A percentile compares a stretch with the other conserved stretches of the same genome.
Evolutionary conservation across 1,140 invertebrate genomes (phyloP).

Genomic region (Nymphalis io): DNA sequence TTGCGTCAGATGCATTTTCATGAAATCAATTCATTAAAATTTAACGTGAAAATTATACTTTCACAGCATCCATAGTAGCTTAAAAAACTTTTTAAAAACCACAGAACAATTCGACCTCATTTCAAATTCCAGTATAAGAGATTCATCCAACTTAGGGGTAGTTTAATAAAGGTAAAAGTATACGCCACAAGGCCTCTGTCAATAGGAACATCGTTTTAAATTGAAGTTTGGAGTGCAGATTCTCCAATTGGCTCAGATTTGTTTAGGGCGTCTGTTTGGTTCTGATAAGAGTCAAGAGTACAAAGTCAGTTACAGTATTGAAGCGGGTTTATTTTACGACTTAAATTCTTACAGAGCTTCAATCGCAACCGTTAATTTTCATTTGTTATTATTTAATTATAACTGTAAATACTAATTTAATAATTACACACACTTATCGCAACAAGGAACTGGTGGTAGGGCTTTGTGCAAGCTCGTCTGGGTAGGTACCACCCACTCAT

Average conservation of each 20-base stretch:
- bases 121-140: not conserved
- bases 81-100: too few relatives aligned
- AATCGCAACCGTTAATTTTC: constrained; percentile 1
- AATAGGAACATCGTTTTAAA: not conserved
- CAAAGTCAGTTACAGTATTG: constrained; percentile 23
- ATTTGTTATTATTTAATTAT: not conserved
- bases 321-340: constrained; percentile 24
- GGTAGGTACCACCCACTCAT: too few relatives aligned
- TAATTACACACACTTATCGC: too few relatives aligned
- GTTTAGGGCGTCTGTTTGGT: constrained; percentile 28
- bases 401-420: not conserved
- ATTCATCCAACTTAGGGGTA: not conserved
- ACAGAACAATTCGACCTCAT: too few relatives aligned
- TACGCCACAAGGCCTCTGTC: not conserved
- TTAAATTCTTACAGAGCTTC: constrained; percentile 3
- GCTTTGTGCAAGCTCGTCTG: too few relatives aligned
- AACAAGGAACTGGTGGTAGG: too few relatives aligned
- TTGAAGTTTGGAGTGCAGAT: constrained; percentile 1
- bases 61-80: too few relatives aligned
- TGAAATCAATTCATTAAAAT: too few relatives aligned
- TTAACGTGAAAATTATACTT: too few relatives aligned
- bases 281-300: constrained; percentile 30
- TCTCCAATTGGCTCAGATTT: constrained; percentile 27
- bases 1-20: too few relatives aligned
- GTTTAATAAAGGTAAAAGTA: not conserved